These are phyloP conservation scores for Junco hyemalis DNA, from an alignment of 2,113 vertebrate species.

Conservation along the genomic window DNA sequence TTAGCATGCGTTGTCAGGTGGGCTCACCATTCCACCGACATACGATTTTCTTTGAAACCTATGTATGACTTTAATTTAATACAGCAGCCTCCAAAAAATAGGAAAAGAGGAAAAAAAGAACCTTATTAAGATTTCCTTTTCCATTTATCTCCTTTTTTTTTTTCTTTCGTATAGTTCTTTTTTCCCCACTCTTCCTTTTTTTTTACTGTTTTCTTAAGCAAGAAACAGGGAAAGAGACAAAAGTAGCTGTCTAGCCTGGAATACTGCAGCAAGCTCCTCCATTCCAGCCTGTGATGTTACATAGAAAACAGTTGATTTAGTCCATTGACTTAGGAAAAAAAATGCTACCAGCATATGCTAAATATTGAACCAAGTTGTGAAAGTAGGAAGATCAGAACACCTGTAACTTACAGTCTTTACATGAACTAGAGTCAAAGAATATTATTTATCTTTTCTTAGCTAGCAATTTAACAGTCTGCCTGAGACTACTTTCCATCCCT, in stretches of 20 bases:
- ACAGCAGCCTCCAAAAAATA: slow-evolving; percentile 87
- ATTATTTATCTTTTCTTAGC: neutral
- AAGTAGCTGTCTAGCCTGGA: slow-evolving; percentile 49
- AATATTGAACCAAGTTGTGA: slow-evolving; percentile 42
- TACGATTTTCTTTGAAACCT: slow-evolving; percentile 83
- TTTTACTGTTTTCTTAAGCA: slow-evolving; percentile 27
- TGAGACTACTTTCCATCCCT: neutral
- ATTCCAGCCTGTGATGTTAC: slow-evolving; percentile 40
- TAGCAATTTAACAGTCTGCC: neutral
- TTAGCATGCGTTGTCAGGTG: slow-evolving; percentile 89
- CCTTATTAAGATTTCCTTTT: slow-evolving; percentile 78
- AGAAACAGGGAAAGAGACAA: neutral
- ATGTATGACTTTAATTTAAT: slow-evolving; percentile 96
- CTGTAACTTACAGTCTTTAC: neutral
- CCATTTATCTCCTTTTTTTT: slow-evolving; percentile 64
- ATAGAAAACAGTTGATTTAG: slow-evolving; percentile 62
- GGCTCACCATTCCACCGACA: slow-evolving; percentile 80
- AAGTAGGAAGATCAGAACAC: slow-evolving; percentile 18
- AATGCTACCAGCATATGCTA: slow-evolving; percentile 28
- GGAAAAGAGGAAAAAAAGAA: slow-evolving; percentile 72
- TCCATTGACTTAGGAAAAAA: slow-evolving; percentile 55
- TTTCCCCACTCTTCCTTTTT: slow-evolving; percentile 24
- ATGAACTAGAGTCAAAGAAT: neutral
- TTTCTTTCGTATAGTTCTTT: slow-evolving; percentile 47
- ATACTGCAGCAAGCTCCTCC: slow-evolving; percentile 3